These are phyloP conservation scores for Pyralis farinalis DNA, from an alignment of 2,888 invertebrate species.

Conservation along the genomic window DNA sequence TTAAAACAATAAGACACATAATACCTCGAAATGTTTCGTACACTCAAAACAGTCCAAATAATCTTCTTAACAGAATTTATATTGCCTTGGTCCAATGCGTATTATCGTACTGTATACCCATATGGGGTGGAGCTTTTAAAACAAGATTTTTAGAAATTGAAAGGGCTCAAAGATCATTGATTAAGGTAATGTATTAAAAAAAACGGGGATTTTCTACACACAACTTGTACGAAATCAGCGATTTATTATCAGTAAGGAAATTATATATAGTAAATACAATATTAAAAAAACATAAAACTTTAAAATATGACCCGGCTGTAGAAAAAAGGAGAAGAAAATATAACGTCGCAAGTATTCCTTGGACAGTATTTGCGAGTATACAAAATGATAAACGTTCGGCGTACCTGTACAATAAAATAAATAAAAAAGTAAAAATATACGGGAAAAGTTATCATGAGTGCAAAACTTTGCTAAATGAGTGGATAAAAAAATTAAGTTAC, in stretches of 20 bases:
- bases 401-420: slow-evolving; percentile 2
- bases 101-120: neutral
- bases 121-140: neutral
- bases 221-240: neutral
- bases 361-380: neutral
- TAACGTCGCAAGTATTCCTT: neutral
- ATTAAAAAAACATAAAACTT: neutral
- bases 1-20: neutral
- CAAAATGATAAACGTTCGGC: neutral
- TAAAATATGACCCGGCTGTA: neutral
- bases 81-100: too few species aligned
- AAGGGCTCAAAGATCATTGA: neutral
- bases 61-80: too few species aligned
- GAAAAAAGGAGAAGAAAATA: slow-evolving; percentile 3
- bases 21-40: too few species aligned
- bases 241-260: neutral
- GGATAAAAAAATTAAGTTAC: too few species aligned
- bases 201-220: neutral
- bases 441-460: too few species aligned
- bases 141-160: neutral
- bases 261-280: neutral
- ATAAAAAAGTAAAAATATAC: neutral
- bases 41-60: too few species aligned
- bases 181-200: neutral
- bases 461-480: too few species aligned